Evolutionary conservation across 2,797 vertebrate species (phyloP), one percentile per base, ranked within the genome.

Genomic region (Hippopotamyrus pictus): DNA sequence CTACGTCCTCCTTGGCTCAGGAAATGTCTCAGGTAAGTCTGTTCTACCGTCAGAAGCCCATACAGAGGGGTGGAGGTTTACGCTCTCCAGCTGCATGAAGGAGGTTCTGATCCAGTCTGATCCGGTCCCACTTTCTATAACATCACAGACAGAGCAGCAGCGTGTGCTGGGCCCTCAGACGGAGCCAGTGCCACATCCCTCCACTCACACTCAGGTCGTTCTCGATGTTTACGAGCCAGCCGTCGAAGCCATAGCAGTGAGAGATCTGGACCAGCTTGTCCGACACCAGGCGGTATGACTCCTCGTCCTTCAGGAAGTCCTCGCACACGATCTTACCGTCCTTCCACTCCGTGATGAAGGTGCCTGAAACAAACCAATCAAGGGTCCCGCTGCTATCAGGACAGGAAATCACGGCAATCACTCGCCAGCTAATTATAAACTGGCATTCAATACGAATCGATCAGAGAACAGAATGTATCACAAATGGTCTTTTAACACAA

Each of bases 171-270:
- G 73, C 17, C 29, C 73, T 44, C 5, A 44, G 33, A 44, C 1
- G 14, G 5, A 19, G 14, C 5, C 29, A 17, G 33, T 12, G 2
- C 33, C 29, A 76, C 1, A 76, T 76, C 33, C 33, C 69, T 76
- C 69, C 69, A 93, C 98, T 98, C 92, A 99, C 98, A 1, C 96
- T 98, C 91, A 99, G 95, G 0, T 25, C 0, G 91, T 99, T 99
- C 94, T 99, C 98, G 0, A 99, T 96, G 94, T 99, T 99, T 88
- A 99, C 51, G 44, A 99, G 95, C 98, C 98, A 99, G 89, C 98
- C 98, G 0, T 99, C 98, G 0, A 99, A 99, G 73, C 92, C 90
- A 12, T 97, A 97, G 86, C 92, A 96, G 92, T 94, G 93, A 54
- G 97, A 96, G 0, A 99, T 95, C 90, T 95, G 96, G n/a, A 97